Conservation (phyloP, 1,140 invertebrate species). For the Branchinecta lindahli region DNA sequence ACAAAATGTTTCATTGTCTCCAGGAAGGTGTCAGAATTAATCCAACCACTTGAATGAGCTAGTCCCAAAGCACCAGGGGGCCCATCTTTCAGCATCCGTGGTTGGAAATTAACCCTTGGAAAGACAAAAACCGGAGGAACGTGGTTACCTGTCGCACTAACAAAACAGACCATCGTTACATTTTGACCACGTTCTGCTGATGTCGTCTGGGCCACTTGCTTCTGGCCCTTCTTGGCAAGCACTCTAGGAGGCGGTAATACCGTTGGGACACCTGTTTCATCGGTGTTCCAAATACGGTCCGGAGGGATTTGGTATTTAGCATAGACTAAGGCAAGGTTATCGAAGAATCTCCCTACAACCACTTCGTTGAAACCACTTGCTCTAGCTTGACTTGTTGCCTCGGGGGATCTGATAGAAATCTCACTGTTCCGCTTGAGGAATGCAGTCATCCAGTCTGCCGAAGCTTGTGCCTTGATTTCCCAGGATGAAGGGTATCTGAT, state of each 20-base stretch:
- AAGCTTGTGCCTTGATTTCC: slow-evolving; percentile 6
- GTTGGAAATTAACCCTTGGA: too few species aligned
- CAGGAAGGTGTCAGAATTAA: slow-evolving; percentile 25
- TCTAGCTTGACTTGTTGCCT: slow-evolving; percentile 1
- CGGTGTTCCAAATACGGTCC: slow-evolving; percentile 29
- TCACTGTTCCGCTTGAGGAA: neutral
- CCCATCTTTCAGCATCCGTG: too few species aligned
- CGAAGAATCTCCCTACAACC: slow-evolving; percentile 7
- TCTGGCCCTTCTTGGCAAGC: slow-evolving; percentile 27
- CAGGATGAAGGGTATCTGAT: too few species aligned
- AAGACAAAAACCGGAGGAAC: slow-evolving; percentile 30
- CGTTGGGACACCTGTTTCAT: slow-evolving; percentile 31
- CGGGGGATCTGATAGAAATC: neutral
- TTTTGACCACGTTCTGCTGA: slow-evolving; percentile 30
- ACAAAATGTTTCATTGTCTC: slow-evolving; percentile 29
- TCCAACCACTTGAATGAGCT: slow-evolving; percentile 24
- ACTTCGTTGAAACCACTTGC: neutral
- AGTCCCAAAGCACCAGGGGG: too few species aligned
- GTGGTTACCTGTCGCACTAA: slow-evolving; percentile 29
- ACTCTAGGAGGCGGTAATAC: slow-evolving; percentile 29
- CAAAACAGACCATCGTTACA: slow-evolving; percentile 29
- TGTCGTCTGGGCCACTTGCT: slow-evolving; percentile 30
- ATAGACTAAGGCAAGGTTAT: slow-evolving; percentile 23
- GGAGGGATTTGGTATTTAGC: slow-evolving; percentile 22
- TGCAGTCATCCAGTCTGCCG: neutral